phyloP scores from a whole-genome alignment of 2,888 invertebrate genomes.

The Colletes collaris region DNA sequence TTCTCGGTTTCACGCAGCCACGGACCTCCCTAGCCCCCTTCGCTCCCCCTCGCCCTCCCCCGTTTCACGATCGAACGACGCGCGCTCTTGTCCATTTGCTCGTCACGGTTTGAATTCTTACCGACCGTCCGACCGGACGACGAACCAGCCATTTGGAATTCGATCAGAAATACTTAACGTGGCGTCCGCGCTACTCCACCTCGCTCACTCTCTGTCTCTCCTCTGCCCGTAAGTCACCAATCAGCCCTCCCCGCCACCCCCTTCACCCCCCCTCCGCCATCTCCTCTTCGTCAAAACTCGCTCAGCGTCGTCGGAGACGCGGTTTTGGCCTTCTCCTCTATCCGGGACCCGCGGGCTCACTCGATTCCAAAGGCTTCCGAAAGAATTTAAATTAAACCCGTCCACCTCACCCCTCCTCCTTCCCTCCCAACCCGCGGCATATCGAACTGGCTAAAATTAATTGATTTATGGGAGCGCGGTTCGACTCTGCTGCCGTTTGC shows the following conservation, averaged over 20 bases:
- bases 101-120: constrained; percentile 77
- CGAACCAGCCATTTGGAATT: constrained; percentile 80
- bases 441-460: constrained; percentile 82
- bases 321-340: constrained; percentile 54
- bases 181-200: constrained; percentile 75
- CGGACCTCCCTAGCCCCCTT: constrained; percentile 19
- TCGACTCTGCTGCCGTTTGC: constrained; percentile 19
- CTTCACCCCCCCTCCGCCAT: too few relatives aligned
- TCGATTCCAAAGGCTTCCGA: constrained; percentile 78
- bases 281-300: not conserved
- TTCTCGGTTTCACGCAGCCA: constrained; percentile 42
- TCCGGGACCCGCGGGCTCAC: constrained; percentile 21
- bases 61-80: constrained; percentile 34
- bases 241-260: constrained; percentile 51
- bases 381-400: constrained; percentile 82
- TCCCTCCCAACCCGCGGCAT: constrained; percentile 43
- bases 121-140: constrained; percentile 74
- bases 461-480: constrained; percentile 79
- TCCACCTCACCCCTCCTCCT: not conserved
- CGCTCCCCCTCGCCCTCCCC: not conserved
- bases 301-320: constrained; percentile 19
- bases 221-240: constrained; percentile 64
- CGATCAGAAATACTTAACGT: constrained; percentile 83
- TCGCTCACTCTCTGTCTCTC: constrained; percentile 20
- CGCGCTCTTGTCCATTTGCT: constrained; percentile 70